Conservation (phyloP, 64 coral and sea anemone species). For the Cladopsammia gracilis region DNA sequence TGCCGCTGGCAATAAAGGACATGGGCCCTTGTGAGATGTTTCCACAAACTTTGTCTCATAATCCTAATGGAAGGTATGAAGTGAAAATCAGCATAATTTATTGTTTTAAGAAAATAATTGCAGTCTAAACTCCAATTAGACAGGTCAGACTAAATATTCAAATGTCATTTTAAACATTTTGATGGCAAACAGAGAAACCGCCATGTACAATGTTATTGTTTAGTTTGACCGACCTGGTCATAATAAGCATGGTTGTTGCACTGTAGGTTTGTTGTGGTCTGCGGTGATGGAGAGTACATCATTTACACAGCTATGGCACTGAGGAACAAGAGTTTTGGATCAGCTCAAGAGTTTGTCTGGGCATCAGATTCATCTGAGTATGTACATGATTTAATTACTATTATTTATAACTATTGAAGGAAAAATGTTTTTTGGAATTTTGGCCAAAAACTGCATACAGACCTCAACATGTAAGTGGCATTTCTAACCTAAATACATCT, state of each 20-base stretch:
- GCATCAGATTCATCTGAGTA: slow-evolving; percentile 98
- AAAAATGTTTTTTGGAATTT: background rate
- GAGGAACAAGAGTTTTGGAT: slow-evolving; percentile 99
- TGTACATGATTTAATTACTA: slow-evolving; percentile 16
- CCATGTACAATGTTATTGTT: too few species aligned
- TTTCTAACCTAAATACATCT: too few species aligned
- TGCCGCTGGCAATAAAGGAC: slow-evolving; percentile 95
- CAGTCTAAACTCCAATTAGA: too few species aligned
- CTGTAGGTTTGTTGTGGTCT: slow-evolving; percentile 94
- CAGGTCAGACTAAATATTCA: too few species aligned
- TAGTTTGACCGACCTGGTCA: too few species aligned
- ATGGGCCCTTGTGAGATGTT: slow-evolving; percentile 99
- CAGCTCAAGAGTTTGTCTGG: slow-evolving; percentile 99
- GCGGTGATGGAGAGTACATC: slow-evolving; percentile 99
- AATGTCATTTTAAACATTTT: too few species aligned
- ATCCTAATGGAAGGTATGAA: slow-evolving; percentile 98
- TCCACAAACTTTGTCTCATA: slow-evolving; percentile 94
- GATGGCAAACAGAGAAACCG: too few species aligned
- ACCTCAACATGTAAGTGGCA: too few species aligned
- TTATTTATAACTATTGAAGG: background rate
- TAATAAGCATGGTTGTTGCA: background rate
- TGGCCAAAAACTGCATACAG: background rate
- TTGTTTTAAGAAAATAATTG: too few species aligned
- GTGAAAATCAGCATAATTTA: background rate
- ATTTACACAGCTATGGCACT: slow-evolving; percentile 99